Evolutionary conservation across 2,113 vertebrate species (phyloP), one percentile per base, ranked within the genome.

Genomic region (Neogale vison): DNA sequence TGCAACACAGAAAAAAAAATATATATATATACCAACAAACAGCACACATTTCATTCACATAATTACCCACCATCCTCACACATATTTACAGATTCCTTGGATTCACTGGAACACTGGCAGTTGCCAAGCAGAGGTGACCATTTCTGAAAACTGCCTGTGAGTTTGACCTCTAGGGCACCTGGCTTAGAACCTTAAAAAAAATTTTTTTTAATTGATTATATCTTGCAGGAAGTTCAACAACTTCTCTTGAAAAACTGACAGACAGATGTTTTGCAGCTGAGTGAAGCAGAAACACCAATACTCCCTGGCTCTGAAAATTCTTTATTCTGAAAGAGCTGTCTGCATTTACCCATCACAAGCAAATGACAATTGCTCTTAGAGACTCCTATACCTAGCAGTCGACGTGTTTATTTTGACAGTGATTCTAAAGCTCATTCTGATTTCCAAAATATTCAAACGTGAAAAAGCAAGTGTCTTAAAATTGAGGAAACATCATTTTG

Each of bases 391-490:
- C 74, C 82, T 82, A 82, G 88, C 52, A 84, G 45, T 72, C 72
- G 89, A 84, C 47, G 57, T 95, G 69, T 90, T 97, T 96, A 93
- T 94, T 97, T 94, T 96, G 83, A 61, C 96, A 97, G 65, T 95
- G 57, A 91, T 55, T 95, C 76, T 81, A 74, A 95, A 95, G 67
- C 82, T 96, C 67, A 65, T 95, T 96, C 47, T 81, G 89, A 93
- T 72, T 97, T 93, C 86, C 26, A 45, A 88, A 96, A 84, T 45
- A 85, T 69, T 94, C 39, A 81, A 95, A 96, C 36, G 61, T 74
- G 91, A 59, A 87, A 93, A 97, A 93, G 23, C 67, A 86, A 47
- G 34, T 80, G 61, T 74, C 36, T 94, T 80, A 63, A 36, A 79
- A 80, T 6, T 31, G 23, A 87, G 61, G 55, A 69, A 93, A 74